Conservation (phyloP, 2,113 vertebrate species). For the Nerophis lumbriciformis region DNA sequence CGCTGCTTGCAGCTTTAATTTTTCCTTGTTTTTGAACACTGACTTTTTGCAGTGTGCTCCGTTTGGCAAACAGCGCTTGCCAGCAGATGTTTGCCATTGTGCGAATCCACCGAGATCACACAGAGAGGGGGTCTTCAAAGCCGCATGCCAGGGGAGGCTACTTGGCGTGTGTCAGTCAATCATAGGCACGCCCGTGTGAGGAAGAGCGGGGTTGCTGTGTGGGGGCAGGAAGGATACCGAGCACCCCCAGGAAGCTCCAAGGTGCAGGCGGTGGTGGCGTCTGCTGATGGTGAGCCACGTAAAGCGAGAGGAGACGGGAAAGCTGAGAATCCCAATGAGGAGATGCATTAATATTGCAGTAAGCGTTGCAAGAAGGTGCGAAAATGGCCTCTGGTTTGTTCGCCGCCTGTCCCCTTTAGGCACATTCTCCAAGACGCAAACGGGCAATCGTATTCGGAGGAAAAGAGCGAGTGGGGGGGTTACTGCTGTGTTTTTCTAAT, state of each 20-base stretch:
- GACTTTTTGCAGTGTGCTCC: too few relatives aligned
- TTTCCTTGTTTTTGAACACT: too few relatives aligned
- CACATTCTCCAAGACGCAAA: conserved; percentile 38
- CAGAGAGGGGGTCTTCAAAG: conserved; percentile 21
- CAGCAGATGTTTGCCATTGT: conserved; percentile 24
- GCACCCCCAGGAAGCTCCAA: not conserved
- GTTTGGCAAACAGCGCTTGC: conserved; percentile 23
- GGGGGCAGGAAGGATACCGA: conserved; percentile 9
- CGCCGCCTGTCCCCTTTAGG: conserved; percentile 39
- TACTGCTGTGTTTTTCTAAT: conserved; percentile 26
- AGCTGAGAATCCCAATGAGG: conserved; percentile 19
- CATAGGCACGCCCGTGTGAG: too few relatives aligned
- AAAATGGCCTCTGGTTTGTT: conserved; percentile 57
- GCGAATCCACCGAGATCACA: conserved; percentile 40
- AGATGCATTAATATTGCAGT: conserved; percentile 51
- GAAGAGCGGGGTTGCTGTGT: not conserved
- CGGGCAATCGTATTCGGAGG: conserved; percentile 31
- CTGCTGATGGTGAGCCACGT: too few relatives aligned
- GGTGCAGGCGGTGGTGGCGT: conserved; percentile 40
- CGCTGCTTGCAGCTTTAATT: too few relatives aligned
- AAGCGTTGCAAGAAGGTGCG: conserved; percentile 48
- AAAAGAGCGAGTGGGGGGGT: not conserved
- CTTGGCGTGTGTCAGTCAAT: conserved; percentile 3
- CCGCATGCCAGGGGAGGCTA: not conserved
- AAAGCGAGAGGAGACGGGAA: conserved; percentile 34